Percentiles rank a stretch among this genome's conserved stretches.
Evolutionary conservation across 2,113 vertebrate genomes (phyloP).

Genomic region (Fregata magnificens): DNA sequence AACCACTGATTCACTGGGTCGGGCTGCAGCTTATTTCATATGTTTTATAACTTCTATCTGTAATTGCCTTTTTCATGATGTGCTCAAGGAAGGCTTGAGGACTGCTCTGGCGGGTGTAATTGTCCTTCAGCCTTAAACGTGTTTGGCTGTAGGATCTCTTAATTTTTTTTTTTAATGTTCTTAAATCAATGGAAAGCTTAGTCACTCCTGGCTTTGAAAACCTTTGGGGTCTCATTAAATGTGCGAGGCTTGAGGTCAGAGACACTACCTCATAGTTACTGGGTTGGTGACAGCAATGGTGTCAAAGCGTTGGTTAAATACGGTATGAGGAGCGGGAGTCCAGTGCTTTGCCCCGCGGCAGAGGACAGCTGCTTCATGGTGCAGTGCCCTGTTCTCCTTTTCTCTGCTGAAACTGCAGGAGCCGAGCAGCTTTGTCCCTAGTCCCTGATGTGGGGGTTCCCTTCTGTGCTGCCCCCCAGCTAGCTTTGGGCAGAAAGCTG

Average conservation of each 20-base stretch:
- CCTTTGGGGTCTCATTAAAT: slow-evolving; percentile 38
- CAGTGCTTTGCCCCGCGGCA: rapidly evolving
- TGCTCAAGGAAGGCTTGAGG: background rate
- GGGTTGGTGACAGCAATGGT: background rate
- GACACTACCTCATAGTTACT: slow-evolving; percentile 41
- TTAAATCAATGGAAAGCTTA: slow-evolving; percentile 10
- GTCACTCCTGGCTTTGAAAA: slow-evolving; percentile 25
- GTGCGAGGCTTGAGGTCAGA: slow-evolving; percentile 13
- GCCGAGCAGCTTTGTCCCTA: background rate
- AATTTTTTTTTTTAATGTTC: background rate
- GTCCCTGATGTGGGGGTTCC: background rate
- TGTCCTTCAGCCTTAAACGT: background rate
- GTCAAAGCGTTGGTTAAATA: background rate
- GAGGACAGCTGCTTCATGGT: background rate
- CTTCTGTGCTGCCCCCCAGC: background rate
- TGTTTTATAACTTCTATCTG: background rate
- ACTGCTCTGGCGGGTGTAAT: background rate
- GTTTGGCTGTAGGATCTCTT: slow-evolving; percentile 4
- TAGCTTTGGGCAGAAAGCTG: background rate
- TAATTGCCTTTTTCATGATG: background rate
- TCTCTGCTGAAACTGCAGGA: background rate
- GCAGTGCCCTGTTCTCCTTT: background rate
- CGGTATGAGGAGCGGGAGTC: background rate
- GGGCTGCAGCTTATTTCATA: background rate
- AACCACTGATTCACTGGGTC: background rate